These are phyloP conservation scores for Sandelia bainsii DNA, from an alignment of 2,797 vertebrate genomes.

Conservation along the genomic window DNA sequence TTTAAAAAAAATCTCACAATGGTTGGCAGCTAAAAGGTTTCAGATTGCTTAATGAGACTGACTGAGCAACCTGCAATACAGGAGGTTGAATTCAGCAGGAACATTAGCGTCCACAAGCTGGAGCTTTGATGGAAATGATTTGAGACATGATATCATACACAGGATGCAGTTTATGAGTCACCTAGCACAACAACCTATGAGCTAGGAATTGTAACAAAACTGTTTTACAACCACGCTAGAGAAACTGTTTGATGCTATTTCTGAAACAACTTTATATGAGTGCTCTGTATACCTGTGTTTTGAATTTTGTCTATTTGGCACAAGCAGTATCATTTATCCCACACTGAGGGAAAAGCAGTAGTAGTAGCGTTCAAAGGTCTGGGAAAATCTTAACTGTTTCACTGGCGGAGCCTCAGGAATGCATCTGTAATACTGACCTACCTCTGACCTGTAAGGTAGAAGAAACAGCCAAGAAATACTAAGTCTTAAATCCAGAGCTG, in stretches of 20 bases:
- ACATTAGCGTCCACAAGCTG: slow-evolving; percentile 7
- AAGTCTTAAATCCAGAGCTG: slow-evolving; percentile 51
- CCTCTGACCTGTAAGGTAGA: slow-evolving; percentile 61
- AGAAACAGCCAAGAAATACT: slow-evolving; percentile 36
- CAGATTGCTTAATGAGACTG: neutral
- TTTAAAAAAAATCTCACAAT: neutral
- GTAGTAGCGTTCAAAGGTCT: slow-evolving; percentile 51
- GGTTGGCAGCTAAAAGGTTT: neutral
- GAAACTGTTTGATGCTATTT: neutral
- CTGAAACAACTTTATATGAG: neutral
- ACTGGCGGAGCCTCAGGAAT: slow-evolving; percentile 53
- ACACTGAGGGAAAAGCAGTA: neutral
- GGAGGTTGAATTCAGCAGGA: neutral
- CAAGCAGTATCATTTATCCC: neutral
- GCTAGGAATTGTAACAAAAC: neutral
- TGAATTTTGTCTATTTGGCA: neutral
- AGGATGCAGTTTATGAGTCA: slow-evolving; percentile 9
- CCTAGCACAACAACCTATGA: neutral
- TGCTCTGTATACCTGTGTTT: neutral
- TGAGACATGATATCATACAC: slow-evolving; percentile 1
- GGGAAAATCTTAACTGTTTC: slow-evolving; percentile 52
- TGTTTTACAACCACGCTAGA: neutral
- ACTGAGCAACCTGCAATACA: neutral
- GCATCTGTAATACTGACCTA: slow-evolving; percentile 70
- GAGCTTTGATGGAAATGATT: neutral